phyloP scores from a whole-genome alignment of 2,888 invertebrate species.

The Melikaiella ostensackeni region DNA sequence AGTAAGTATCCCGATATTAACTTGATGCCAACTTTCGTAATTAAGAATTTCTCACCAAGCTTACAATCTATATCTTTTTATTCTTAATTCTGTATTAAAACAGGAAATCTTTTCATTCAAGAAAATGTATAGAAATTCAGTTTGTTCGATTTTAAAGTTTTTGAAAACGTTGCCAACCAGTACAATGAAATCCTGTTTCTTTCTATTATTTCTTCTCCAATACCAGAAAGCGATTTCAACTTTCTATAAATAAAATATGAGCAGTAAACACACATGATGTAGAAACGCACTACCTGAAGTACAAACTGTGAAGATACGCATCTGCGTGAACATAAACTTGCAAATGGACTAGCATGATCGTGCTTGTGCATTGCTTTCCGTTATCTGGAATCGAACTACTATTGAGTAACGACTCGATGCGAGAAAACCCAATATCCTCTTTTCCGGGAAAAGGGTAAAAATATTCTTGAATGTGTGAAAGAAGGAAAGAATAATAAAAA shows the following conservation, averaged over 20 bases:
- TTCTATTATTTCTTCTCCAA: neutral
- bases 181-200: neutral
- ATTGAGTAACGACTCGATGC: conserved; percentile 5
- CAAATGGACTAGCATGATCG: neutral
- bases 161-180: neutral
- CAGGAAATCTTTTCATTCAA: no score
- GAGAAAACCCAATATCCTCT: neutral
- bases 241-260: neutral
- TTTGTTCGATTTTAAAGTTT: neutral
- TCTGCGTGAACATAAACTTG: conserved; percentile 3
- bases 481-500: no score
- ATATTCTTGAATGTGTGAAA: no score
- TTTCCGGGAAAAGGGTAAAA: no score
- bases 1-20: no score
- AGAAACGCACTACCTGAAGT: neutral
- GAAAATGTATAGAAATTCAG: no score
- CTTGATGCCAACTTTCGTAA: no score
- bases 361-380: conserved; percentile 1
- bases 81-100: no score
- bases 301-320: neutral
- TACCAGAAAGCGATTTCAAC: neutral
- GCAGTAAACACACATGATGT: neutral
- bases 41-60: no score
- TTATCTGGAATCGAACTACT: conserved; percentile 20
- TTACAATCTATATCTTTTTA: no score